Evolutionary conservation across 1,140 invertebrate genomes (phyloP).

Genomic region (Cherax quadricarinatus): DNA sequence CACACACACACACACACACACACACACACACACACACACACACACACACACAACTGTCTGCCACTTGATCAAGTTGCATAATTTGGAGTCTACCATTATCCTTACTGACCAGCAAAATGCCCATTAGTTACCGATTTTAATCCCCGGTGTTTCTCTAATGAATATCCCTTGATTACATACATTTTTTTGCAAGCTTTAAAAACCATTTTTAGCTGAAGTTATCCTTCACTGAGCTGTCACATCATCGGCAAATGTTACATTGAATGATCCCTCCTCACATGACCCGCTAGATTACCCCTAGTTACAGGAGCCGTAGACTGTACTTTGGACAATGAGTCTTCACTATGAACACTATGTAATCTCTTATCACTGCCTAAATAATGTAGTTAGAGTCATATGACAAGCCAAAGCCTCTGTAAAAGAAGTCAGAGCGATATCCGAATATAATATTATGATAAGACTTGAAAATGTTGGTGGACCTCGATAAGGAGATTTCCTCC

Average conservation of each 20-base stretch:
- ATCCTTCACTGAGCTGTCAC: slow-evolving; percentile 49
- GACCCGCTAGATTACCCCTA: no score
- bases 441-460: slow-evolving; percentile 18
- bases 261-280: not conserved
- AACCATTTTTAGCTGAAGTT: slow-evolving; percentile 32
- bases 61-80: not conserved
- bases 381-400: not conserved
- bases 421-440: slow-evolving; percentile 28
- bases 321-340: no score
- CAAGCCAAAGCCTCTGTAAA: not conserved
- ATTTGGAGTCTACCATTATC: not conserved
- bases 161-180: slow-evolving; percentile 52
- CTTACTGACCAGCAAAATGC: no score
- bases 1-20: no score
- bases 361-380: not conserved
- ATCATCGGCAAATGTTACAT: slow-evolving; percentile 25
- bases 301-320: no score
- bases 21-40: no score
- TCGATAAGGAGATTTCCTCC: slow-evolving; percentile 43
- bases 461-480: slow-evolving; percentile 5
- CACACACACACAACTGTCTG: no score
- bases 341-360: no score
- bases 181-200: slow-evolving; percentile 44
- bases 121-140: slow-evolving; percentile 41
- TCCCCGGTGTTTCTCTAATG: slow-evolving; percentile 45